Conservation (phyloP, 2,888 invertebrate genomes). For the Nomada lathburiana region DNA sequence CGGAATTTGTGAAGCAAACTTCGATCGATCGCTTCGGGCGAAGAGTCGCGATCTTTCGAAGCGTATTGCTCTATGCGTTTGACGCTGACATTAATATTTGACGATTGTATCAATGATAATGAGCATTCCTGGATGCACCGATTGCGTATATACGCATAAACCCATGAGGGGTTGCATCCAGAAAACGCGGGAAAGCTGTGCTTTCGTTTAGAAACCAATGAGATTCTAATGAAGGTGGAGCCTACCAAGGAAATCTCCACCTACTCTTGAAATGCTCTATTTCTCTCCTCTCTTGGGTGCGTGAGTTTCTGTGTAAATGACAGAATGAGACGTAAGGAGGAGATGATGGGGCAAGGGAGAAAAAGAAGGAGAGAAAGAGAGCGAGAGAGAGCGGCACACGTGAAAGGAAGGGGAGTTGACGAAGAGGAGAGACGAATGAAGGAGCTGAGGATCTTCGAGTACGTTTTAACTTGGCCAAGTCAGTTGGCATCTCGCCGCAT, state of each 20-base stretch:
- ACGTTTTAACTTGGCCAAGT: conserved; percentile 82
- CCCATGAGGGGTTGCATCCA: conserved; percentile 11
- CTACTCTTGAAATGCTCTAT: conserved; percentile 83
- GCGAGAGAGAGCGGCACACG: neutral
- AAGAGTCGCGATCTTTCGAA: no score
- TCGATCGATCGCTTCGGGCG: neutral
- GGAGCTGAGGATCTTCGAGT: conserved; percentile 75
- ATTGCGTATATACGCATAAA: conserved; percentile 14
- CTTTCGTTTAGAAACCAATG: conserved; percentile 79
- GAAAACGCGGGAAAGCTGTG: conserved; percentile 34
- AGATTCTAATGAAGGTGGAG: conserved; percentile 83
- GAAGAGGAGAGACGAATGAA: conserved; percentile 60
- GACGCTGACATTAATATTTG: no score
- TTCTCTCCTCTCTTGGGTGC: conserved; percentile 72
- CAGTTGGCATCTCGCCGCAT: conserved; percentile 82
- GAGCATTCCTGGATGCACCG: neutral
- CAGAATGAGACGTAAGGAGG: conserved; percentile 22
- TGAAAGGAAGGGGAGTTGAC: conserved; percentile 38
- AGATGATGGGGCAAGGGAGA: neutral
- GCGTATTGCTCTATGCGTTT: no score
- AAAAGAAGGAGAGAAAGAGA: conserved; percentile 6
- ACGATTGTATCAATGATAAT: no score
- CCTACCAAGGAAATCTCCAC: conserved; percentile 81
- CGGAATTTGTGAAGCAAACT: neutral
- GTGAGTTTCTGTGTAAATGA: conserved; percentile 46